phyloP scores from a whole-genome alignment of 2,113 vertebrate species.

The Colossoma macropomum region DNA sequence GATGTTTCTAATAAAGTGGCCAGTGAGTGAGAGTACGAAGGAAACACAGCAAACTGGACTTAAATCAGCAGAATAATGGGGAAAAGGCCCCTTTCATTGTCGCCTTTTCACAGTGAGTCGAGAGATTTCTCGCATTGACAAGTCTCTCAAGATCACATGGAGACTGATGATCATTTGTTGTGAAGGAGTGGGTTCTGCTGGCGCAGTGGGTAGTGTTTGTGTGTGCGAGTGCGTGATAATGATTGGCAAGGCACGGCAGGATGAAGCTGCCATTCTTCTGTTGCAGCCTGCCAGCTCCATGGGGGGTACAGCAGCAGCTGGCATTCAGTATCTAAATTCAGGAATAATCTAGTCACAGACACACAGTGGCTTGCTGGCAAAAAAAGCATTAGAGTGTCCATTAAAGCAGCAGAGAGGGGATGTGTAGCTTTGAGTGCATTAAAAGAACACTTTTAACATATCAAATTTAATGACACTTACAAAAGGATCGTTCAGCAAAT shows the following conservation, averaged over 20 bases:
- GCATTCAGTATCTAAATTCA: conserved; percentile 28
- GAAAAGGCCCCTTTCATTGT: background rate
- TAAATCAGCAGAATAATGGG: no score
- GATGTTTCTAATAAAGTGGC: no score
- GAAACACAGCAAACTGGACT: background rate
- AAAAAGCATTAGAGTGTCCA: background rate
- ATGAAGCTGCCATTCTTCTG: conserved; percentile 38
- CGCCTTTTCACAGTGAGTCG: background rate
- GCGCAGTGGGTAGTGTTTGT: background rate
- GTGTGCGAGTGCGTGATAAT: conserved; percentile 40
- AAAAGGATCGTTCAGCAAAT: background rate
- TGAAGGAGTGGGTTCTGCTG: conserved; percentile 24
- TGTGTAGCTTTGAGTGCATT: background rate
- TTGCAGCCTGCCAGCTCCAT: conserved; percentile 31
- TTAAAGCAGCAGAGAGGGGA: background rate
- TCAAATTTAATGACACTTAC: background rate
- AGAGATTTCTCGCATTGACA: background rate
- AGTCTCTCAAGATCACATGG: conserved; percentile 10
- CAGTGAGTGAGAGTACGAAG: no score
- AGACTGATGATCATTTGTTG: conserved; percentile 37
- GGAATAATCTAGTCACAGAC: conserved; percentile 31
- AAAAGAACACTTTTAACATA: background rate
- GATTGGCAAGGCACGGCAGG: conserved; percentile 58
- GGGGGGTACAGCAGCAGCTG: conserved; percentile 60
- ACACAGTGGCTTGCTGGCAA: background rate